These are phyloP conservation scores for Crotalus helleri DNA, from an alignment of 2,113 vertebrate genomes.

Conservation along the genomic window DNA sequence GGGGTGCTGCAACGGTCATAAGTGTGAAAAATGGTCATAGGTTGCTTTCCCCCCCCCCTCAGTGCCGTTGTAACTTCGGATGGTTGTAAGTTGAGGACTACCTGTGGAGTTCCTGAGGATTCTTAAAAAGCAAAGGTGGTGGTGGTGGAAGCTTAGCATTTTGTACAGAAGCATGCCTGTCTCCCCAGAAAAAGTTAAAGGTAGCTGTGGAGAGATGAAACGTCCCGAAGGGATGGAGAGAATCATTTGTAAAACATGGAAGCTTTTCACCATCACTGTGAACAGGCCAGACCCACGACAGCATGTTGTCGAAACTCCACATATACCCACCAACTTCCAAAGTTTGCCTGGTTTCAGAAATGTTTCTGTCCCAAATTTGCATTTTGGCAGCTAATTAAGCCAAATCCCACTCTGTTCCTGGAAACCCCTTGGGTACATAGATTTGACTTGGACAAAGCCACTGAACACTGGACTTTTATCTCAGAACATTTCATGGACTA, in stretches of 20 bases:
- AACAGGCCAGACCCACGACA: background rate
- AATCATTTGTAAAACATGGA: background rate
- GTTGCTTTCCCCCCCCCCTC: background rate
- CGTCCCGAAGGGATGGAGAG: background rate
- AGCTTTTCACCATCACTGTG: background rate
- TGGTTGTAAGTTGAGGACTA: background rate
- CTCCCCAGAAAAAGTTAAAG: background rate
- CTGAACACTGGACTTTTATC: background rate
- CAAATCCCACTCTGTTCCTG: background rate
- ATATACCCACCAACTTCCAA: background rate
- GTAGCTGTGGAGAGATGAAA: background rate
- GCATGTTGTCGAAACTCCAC: background rate
- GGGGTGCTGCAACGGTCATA: background rate
- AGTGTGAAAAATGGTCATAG: background rate
- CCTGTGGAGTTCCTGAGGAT: background rate
- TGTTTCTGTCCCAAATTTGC: background rate
- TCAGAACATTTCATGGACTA: background rate
- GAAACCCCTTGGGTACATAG: background rate
- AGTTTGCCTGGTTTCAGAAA: background rate
- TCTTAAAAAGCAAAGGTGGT: background rate
- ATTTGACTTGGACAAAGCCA: background rate
- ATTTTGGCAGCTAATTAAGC: background rate
- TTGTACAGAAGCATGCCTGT: background rate
- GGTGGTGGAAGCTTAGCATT: background rate
- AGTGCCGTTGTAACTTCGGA: background rate